These are phyloP conservation scores for Perodicticus potto DNA, from an alignment of 2,797 vertebrate genomes.

Conservation along the genomic window DNA sequence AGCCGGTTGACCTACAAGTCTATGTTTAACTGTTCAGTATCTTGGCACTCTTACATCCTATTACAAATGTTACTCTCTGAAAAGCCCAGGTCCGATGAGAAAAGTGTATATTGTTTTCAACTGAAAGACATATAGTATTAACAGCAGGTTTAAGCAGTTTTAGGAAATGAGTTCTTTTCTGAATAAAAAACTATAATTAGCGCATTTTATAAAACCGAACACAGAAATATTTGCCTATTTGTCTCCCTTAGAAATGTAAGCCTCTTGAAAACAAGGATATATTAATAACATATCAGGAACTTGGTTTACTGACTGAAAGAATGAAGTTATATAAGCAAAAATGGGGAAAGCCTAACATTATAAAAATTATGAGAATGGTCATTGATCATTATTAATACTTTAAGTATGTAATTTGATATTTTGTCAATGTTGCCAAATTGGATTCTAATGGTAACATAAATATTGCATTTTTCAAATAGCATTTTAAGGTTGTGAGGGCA, in stretches of 20 bases:
- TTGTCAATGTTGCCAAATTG: neutral
- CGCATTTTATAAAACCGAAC: neutral
- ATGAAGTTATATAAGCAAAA: neutral
- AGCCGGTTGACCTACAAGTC: neutral
- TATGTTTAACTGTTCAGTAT: neutral
- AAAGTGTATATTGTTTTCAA: constrained; percentile 29
- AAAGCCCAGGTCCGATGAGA: neutral
- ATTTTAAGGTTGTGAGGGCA: neutral
- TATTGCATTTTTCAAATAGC: neutral
- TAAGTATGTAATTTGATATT: neutral
- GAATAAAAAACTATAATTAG: neutral
- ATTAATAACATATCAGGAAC: neutral
- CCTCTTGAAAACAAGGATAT: neutral
- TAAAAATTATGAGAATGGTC: neutral
- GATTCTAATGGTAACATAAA: neutral
- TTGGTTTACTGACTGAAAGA: neutral
- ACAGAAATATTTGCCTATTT: neutral
- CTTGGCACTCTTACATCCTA: neutral
- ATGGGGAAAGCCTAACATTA: neutral
- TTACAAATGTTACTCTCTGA: neutral
- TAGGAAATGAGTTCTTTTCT: neutral
- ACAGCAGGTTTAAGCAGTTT: neutral
- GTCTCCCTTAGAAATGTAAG: neutral
- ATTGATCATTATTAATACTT: neutral
- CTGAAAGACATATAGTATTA: neutral